Evolutionary conservation across 2,797 vertebrate species (phyloP), one percentile per base, ranked within the genome.

Genomic region (Bucorvus abyssinicus): DNA sequence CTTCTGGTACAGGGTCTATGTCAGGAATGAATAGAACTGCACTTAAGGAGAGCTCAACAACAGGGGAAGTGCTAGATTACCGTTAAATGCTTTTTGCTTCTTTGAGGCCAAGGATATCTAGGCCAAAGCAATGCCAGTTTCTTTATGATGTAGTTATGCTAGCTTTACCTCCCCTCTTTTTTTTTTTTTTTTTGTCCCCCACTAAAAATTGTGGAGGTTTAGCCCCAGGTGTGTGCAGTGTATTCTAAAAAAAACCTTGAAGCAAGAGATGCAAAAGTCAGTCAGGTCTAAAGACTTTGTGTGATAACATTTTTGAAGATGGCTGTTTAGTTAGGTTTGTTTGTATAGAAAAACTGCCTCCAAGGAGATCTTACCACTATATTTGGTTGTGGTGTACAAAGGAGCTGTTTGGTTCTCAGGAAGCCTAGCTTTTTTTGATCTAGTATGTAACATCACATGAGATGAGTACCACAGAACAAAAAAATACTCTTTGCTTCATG

Each of bases 1-100:
- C 29, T 78, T 60, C 13, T 71, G 45, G 22, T 15, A 0, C 1
- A 2, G 24, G 18, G 24, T 6, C 19, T 42, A 0, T 49, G 12
- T 44, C 24, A 17, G 19, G 65, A 2, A 5, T 23, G 38, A 34
- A 34, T 17, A 50, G 22, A 13, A 6, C 32, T 52, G n/a, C 81
- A 29, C 7, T 27, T 78, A 29, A 67, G 42, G n/a, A 88, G 44
- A 49, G 26, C 26, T 70, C 12, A n/a, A 3, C 11, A 36, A 29
- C 14, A 55, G 21, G 27, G 83, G 71, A 68, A 4, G 7, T 30
- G 27, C 55, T 57, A 29, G 5, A 6, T 84, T 79, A 10, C 52
- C 4, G 2, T 68, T 61, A 56, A 59, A 81, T 55, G 13, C 10
- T 55, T 26, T 50, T 30, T 42, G 19, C 6, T 42, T 65, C 68